These are phyloP conservation scores for Diuraphis noxia DNA, from an alignment of 1,140 invertebrate genomes.

Conservation along the genomic window DNA sequence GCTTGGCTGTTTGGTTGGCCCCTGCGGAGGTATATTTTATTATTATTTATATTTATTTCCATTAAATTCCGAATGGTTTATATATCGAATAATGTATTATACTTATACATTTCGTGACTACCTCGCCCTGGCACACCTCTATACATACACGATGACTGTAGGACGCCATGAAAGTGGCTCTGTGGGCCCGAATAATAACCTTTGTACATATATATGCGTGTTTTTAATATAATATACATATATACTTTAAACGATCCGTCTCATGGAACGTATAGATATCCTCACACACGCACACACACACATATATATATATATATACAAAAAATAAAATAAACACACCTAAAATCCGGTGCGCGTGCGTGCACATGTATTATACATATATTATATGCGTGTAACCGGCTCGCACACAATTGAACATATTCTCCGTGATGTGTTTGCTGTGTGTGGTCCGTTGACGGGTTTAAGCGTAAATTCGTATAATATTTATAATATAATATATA, in stretches of 20 bases:
- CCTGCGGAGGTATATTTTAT: constrained; percentile 6
- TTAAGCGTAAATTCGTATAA: neutral
- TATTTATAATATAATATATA: neutral
- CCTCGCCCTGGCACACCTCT: constrained; percentile 45
- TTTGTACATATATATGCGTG: neutral
- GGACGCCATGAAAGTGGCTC: neutral
- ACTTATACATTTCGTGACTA: neutral
- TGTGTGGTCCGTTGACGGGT: constrained; percentile 35
- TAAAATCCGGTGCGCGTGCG: constrained; percentile 33
- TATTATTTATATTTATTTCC: constrained; percentile 29
- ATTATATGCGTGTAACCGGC: neutral
- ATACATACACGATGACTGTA: neutral
- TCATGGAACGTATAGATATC: neutral
- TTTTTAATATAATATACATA: constrained; percentile 27
- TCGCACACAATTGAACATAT: neutral
- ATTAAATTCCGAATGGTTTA: neutral
- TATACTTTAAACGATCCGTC: constrained; percentile 39
- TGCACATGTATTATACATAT: neutral
- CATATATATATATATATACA: neutral
- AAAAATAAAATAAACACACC: constrained; percentile 40
- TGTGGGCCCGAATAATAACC: neutral
- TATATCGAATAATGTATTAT: neutral
- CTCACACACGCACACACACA: no score
- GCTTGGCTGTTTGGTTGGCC: neutral
- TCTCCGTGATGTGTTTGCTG: neutral